Evolutionary conservation across 2,888 invertebrate species (phyloP), one percentile per base, ranked within the genome.

Genomic region (Junonia oenone): DNA sequence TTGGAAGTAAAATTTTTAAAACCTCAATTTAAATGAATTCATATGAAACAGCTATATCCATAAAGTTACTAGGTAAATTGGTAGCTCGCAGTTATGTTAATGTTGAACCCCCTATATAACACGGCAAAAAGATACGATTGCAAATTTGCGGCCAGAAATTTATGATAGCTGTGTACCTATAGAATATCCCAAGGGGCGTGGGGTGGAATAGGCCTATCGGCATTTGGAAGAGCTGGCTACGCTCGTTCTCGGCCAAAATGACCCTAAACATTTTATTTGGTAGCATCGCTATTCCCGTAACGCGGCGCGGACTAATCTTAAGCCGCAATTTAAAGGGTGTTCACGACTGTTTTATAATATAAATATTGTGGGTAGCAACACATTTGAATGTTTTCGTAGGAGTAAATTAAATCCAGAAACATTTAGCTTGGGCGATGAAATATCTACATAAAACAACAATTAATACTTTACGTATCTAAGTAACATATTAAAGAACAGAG

Each of bases 251-350:
- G 80, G 81, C 74, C 78, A 83, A 78, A 89, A 89, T 87, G 84
- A 83, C 88, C 88, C 84, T 89, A 87, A 88, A 89, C 88, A 89
- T 88, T 90, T 90, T 88, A 87, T 89, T 88, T 85, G 76, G 83
- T 78, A 81, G 80, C 81, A 77, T 81, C 76, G 80, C 84, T 82
- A 82, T 83, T 81, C 81, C 78, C 73, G 76, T 82, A 81, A 84
- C 83, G 83, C 75, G 73, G 83, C 75, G 73, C 75, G 75, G 81
- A 87, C 85, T 86, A 90, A 90, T 89, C 86, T 83, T 80, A 77
- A 78, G 76, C 81, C 71, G 72, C 79, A 80, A 81, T 87, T 84
- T 81, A 77, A 73, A 76, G 83, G 82, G 81, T 80, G 78, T 78
- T 83, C 75, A 73, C 79, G 76, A 79, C 76, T 78, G 73, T 78